Percentiles rank a stretch among this genome's conserved stretches.
Conservation (phyloP, 2,888 invertebrate genomes). For the Heterodera filipjevi region DNA sequence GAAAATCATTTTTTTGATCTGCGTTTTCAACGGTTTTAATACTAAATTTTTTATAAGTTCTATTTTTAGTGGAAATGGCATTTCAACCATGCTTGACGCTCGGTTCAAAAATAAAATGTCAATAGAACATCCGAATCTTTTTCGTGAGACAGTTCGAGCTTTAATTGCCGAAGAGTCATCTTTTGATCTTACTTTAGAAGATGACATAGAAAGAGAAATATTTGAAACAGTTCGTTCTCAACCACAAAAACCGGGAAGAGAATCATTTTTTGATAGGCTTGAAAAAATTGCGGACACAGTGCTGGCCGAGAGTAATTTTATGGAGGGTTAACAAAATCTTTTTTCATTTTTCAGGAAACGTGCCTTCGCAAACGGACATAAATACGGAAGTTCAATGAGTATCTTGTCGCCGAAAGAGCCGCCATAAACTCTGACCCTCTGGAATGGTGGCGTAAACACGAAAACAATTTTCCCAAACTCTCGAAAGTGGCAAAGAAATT, state of each 20-base stretch:
- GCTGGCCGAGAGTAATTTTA: neutral
- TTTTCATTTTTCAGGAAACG: neutral
- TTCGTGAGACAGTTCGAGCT: neutral
- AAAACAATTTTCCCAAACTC: too few relatives aligned
- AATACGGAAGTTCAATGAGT: neutral
- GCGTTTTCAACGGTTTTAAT: neutral
- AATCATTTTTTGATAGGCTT: neutral
- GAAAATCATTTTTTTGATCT: neutral
- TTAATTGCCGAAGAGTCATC: neutral
- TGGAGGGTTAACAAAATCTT: neutral
- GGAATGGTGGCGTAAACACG: too few relatives aligned
- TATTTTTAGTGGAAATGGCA: neutral
- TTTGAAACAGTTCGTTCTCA: too few relatives aligned
- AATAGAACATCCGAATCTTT: too few relatives aligned
- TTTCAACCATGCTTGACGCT: too few relatives aligned
- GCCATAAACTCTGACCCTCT: too few relatives aligned
- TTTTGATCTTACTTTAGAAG: too few relatives aligned
- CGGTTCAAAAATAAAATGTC: too few relatives aligned
- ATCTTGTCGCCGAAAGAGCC: neutral
- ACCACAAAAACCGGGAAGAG: neutral
- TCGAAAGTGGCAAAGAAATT: too few relatives aligned
- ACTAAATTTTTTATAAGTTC: neutral
- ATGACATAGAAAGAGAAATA: neutral
- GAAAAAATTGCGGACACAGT: neutral
- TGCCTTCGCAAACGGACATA: neutral